A percentile compares a stretch with the other conserved stretches of the same genome.
phyloP scores from a whole-genome alignment of 1,140 invertebrate species.

The Lasaia peninsularis region DNA sequence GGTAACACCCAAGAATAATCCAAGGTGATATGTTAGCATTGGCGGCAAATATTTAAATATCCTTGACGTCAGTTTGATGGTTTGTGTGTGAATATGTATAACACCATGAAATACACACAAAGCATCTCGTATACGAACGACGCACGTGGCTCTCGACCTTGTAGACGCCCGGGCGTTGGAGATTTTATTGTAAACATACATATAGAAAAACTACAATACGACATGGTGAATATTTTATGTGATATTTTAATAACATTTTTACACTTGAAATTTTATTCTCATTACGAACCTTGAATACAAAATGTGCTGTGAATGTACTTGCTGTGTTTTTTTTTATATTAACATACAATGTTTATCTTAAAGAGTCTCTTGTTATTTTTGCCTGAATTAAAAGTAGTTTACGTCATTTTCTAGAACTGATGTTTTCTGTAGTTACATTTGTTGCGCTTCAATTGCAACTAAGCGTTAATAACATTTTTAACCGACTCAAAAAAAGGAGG shows the following conservation, averaged over 20 bases:
- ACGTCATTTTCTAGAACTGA: no score
- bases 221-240: conserved; percentile 14
- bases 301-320: background rate
- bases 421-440: no score
- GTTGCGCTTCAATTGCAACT: no score
- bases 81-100: conserved; percentile 26
- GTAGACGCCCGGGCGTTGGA: conserved; percentile 33
- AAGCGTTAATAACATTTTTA: no score
- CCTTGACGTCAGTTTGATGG: conserved; percentile 30
- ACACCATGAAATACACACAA: conserved; percentile 33
- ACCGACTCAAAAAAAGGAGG: no score
- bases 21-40: conserved; percentile 22
- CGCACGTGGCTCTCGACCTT: conserved; percentile 61
- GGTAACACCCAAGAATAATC: conserved; percentile 20
- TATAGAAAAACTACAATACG: conserved; percentile 16
- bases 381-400: no score
- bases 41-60: conserved; percentile 25
- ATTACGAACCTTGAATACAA: conserved; percentile 6
- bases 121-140: conserved; percentile 25
- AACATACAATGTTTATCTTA: no score
- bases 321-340: no score
- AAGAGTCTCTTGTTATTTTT: no score
- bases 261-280: conserved; percentile 7
- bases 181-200: conserved; percentile 43
- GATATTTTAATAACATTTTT: conserved; percentile 14